A percentile compares a stretch with the other conserved stretches of the same genome.
phyloP scores from a whole-genome alignment of 2,888 invertebrate genomes.

The Apoda limacodes region DNA sequence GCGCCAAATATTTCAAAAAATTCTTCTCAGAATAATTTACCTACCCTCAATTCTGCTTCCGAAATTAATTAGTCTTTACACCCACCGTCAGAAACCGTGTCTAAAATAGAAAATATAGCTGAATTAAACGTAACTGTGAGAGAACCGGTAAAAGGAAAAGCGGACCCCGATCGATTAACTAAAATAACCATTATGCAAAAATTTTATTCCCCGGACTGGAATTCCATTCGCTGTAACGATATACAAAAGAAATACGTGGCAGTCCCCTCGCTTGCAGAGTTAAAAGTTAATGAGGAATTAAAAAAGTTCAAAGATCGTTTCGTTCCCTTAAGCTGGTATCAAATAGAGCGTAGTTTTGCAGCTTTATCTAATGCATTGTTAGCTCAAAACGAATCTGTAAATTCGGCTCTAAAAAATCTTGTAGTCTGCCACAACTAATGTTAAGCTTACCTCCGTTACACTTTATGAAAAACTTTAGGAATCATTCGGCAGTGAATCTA shows the following conservation, averaged over 20 bases:
- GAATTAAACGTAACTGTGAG: conserved; percentile 4
- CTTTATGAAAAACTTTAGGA: conserved; percentile 12
- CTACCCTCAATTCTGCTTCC: too few relatives aligned
- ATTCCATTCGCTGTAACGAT: conserved; percentile 12
- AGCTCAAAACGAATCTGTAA: conserved; percentile 14
- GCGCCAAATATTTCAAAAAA: too few relatives aligned
- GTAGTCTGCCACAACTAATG: conserved; percentile 6
- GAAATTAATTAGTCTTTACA: too few relatives aligned
- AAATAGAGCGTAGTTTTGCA: too few relatives aligned
- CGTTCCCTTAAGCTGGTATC: conserved; percentile 6
- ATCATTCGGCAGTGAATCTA: too few relatives aligned
- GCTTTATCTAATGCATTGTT: conserved; percentile 16
- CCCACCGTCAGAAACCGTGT: too few relatives aligned
- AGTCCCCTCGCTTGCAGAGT: conserved; percentile 13
- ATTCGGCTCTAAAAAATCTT: conserved; percentile 7
- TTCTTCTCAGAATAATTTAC: too few relatives aligned
- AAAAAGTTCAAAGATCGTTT: conserved; percentile 7
- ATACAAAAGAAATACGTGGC: conserved; percentile 15
- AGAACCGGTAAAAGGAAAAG: conserved; percentile 4
- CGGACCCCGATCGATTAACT: conserved; percentile 9
- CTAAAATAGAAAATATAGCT: conserved; percentile 2
- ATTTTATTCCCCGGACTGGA: conserved; percentile 13
- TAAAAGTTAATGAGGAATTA: conserved; percentile 16
- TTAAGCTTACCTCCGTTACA: conserved; percentile 3
- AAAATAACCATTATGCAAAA: conserved; percentile 7